phyloP scores from a whole-genome alignment of 2,113 vertebrate species.

The Bothrops jararaca region DNA sequence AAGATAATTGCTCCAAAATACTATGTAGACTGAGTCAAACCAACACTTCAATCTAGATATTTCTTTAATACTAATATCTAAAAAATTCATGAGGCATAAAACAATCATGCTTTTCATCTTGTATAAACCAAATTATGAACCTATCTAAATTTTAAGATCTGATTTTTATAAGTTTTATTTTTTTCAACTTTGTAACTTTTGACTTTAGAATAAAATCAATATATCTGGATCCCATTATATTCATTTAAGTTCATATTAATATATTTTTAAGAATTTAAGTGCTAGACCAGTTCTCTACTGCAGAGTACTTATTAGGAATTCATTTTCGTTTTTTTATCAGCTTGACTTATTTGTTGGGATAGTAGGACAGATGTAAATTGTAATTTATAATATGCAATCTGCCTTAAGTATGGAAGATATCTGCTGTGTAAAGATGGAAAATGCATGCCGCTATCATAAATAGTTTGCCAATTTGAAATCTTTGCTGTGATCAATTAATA shows the following conservation, averaged over 20 bases:
- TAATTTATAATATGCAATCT: not conserved
- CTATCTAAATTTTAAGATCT: not conserved
- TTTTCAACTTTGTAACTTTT: not conserved
- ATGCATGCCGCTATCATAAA: not conserved
- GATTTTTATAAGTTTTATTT: not conserved
- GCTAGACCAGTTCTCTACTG: not conserved
- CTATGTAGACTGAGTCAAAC: constrained; percentile 46
- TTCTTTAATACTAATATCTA: constrained; percentile 60
- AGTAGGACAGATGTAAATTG: not conserved
- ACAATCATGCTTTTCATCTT: constrained; percentile 50
- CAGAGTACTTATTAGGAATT: not conserved
- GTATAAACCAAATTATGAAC: not conserved
- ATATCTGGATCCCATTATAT: not conserved
- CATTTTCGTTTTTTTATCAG: not conserved
- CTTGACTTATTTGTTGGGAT: not conserved
- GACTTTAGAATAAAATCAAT: not conserved
- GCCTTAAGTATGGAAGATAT: not conserved
- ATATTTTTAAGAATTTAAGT: not conserved
- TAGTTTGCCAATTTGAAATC: constrained; percentile 3
- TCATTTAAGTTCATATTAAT: constrained; percentile 23
- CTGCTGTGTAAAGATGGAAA: not conserved
- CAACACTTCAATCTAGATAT: constrained; percentile 63
- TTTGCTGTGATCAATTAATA: not conserved
- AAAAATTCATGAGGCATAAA: constrained; percentile 55
- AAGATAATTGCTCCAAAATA: constrained; percentile 43